Conservation (phyloP, 2,113 vertebrate genomes). For the Petrocephalus zakoni region DNA sequence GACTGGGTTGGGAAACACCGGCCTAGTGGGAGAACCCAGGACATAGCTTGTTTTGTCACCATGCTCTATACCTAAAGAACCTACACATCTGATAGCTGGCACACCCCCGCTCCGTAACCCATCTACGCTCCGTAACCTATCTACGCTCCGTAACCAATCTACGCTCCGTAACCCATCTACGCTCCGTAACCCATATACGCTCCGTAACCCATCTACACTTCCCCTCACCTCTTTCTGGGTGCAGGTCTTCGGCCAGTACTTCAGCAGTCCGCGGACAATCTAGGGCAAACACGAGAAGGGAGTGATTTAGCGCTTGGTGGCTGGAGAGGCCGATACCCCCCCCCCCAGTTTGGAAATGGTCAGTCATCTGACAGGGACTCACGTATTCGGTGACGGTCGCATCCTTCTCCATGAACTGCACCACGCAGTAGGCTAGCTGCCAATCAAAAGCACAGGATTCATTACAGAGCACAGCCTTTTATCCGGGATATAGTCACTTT, state of each 20-base stretch:
- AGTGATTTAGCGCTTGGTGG: not conserved
- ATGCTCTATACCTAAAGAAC: not conserved
- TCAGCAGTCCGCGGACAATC: conserved; percentile 84
- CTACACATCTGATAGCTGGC: not conserved
- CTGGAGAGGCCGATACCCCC: not conserved
- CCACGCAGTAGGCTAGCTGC: conserved; percentile 86
- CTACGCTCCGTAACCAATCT: no score
- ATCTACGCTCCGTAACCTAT: not conserved
- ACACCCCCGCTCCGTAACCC: not conserved
- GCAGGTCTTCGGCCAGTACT: conserved; percentile 91
- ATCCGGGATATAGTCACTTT: not conserved
- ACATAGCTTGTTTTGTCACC: not conserved
- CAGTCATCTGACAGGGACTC: conserved; percentile 42
- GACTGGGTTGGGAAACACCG: not conserved
- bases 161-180: not conserved
- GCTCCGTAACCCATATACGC: no score
- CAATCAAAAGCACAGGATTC: conserved; percentile 17
- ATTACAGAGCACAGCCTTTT: not conserved
- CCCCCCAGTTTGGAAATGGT: not conserved
- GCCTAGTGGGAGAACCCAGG: not conserved
- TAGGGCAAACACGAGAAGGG: conserved; percentile 37
- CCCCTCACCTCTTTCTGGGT: conserved; percentile 83
- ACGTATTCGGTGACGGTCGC: conserved; percentile 84
- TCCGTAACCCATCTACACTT: not conserved
- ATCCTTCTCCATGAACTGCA: conserved; percentile 89